Percentiles rank a stretch among this genome's conserved stretches.
Evolutionary conservation across 2,888 invertebrate species (phyloP).

Genomic region (Cepaea hortensis): DNA sequence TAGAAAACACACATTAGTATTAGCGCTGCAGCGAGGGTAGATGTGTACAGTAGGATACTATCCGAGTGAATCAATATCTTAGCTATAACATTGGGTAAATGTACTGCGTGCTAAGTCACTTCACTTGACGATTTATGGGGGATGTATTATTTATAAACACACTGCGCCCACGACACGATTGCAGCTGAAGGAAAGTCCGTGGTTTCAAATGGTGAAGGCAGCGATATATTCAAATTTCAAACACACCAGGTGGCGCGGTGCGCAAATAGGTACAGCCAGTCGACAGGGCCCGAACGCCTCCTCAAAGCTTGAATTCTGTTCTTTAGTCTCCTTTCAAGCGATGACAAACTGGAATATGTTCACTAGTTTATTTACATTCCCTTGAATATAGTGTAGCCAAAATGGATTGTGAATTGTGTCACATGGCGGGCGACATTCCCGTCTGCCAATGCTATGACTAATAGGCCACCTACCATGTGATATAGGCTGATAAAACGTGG

Average conservation of each 20-base stretch:
- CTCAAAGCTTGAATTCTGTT: not conserved
- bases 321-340: conserved; percentile 5
- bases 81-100: not conserved
- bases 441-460: not conserved
- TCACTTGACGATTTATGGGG: not conserved
- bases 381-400: not conserved
- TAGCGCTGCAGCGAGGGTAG: too few species aligned
- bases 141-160: not conserved
- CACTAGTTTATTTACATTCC: not conserved
- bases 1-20: not conserved
- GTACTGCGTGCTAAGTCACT: not conserved
- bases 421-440: not conserved
- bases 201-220: not conserved
- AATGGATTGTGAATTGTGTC: not conserved
- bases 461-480: too few species aligned
- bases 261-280: not conserved
- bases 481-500: too few species aligned
- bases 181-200: too few species aligned
- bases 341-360: conserved; percentile 9
- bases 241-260: not conserved
- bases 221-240: conserved; percentile 15
- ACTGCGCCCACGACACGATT: not conserved
- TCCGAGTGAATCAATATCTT: not conserved
- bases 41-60: not conserved
- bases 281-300: not conserved